Evolutionary conservation across 2,113 vertebrate genomes (phyloP), one percentile per base, ranked within the genome.

Genomic region (Meles meles): DNA sequence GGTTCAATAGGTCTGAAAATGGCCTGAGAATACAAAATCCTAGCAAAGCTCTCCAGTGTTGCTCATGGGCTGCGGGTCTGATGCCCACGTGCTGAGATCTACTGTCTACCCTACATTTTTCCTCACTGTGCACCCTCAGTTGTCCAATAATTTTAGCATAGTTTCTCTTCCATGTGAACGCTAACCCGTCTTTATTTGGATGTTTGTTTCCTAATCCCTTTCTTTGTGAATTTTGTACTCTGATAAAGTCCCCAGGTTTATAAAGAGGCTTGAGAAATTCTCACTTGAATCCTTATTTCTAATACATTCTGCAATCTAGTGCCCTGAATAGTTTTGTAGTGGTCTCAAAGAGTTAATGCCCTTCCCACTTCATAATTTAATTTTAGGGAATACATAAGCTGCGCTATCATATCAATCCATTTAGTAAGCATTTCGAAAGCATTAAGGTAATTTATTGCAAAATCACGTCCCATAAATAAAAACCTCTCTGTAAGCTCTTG

Each of bases 381-480:
- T 96, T 96, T 88, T 47, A 94, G 44, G 47, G 21, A 93, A 39
- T 93, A 97, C 90, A 96, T 93, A 95, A 97, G 34, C 69, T 63
- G 81, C 92, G 85, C 95, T 96, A 95, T 93, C 77, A 49, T 94
- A 69, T 96, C 92, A 96, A 97, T 97, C 84, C 89, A 93, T 92
- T 97, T 97, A 88, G 31, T 76, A 91, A 91, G 80, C 17, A 17
- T 81, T 95, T 96, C 83, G 55, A 95, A 95, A 97, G 83, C 93
- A 96, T 92, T 93, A 92, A 88, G 94, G 79, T 96, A 92, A 96
- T 94, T 94, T 93, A 90, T 85, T 71, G 89, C 31, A 95, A 96
- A 97, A 96, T 94, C 67, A 57, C 67, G 34, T 84, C 89, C 84
- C 87, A 88, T 85, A 57, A 93, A 96, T 95, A 90, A 95, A 97